phyloP scores from a whole-genome alignment of 2,888 invertebrate genomes.

The Galeruca laticollis region DNA sequence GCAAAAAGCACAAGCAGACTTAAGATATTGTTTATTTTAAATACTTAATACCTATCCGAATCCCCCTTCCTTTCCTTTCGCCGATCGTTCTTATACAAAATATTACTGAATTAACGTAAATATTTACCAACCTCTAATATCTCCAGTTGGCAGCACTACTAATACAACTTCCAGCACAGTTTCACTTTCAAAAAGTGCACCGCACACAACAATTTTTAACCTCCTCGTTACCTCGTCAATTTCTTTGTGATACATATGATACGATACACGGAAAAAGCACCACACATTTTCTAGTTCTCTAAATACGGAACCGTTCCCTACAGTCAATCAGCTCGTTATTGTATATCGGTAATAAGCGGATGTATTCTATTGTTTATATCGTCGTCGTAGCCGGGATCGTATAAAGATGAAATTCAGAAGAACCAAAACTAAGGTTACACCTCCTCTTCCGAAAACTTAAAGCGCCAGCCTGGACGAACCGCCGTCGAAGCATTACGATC shows the following conservation, averaged over 20 bases:
- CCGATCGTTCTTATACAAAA: not conserved
- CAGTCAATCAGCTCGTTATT: not conserved
- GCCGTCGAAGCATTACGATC: conserved; percentile 59
- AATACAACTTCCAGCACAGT: conserved; percentile 33
- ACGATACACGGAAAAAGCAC: conserved; percentile 14
- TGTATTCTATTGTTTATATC: not conserved
- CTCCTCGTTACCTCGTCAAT: conserved; percentile 64
- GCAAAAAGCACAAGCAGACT: not conserved
- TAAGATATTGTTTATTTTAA: not conserved
- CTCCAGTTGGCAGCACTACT: conserved; percentile 32
- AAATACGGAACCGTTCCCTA: not conserved
- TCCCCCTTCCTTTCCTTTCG: not conserved
- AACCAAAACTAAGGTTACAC: conserved; percentile 37
- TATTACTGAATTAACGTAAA: conserved; percentile 15
- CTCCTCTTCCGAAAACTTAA: conserved; percentile 55
- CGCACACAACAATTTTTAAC: conserved; percentile 28
- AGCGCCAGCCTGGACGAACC: conserved; percentile 60
- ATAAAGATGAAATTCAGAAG: conserved; percentile 12
- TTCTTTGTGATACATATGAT: conserved; percentile 44
- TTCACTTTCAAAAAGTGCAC: conserved; percentile 45
- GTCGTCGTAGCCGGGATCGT: not conserved
- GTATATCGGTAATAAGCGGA: not conserved
- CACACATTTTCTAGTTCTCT: conserved; percentile 9
- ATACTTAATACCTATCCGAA: too few species aligned
- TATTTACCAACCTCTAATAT: conserved; percentile 26